Percentiles rank a stretch among this genome's conserved stretches.
Evolutionary conservation across 2,113 vertebrate species (phyloP).

Genomic region (Eubucco bourcierii): DNA sequence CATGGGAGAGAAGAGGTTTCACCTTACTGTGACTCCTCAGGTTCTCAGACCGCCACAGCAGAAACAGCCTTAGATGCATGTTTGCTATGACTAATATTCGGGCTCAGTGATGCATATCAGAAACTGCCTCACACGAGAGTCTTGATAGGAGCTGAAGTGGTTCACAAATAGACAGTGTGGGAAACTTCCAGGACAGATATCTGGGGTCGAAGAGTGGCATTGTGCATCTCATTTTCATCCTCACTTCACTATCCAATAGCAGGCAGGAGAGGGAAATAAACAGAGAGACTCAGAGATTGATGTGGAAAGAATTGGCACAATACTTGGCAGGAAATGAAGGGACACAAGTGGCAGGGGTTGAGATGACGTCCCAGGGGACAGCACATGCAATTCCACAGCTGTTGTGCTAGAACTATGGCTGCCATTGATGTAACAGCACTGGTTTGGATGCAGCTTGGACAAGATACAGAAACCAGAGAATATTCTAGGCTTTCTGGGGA

Average conservation of each 20-base stretch:
- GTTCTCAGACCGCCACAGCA: background rate
- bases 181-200: background rate
- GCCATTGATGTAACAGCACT: background rate
- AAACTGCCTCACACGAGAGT: background rate
- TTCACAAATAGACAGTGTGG: background rate
- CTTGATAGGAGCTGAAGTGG: background rate
- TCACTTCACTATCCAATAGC: background rate
- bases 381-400: background rate
- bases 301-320: background rate
- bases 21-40: fast-evolving
- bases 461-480: background rate
- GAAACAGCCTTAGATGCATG: background rate
- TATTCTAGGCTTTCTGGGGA: background rate
- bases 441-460: background rate
- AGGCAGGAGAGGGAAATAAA: background rate
- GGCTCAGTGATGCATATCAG: background rate
- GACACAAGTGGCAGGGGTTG: background rate
- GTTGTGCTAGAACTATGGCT: background rate
- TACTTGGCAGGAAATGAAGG: background rate
- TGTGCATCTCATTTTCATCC: background rate
- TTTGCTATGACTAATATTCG: background rate
- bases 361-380: background rate
- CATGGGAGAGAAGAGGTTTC: background rate
- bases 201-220: background rate
- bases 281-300: background rate